These are phyloP conservation scores for Phylloscopus whistleri DNA, from an alignment of 2,113 vertebrate species.

Conservation along the genomic window DNA sequence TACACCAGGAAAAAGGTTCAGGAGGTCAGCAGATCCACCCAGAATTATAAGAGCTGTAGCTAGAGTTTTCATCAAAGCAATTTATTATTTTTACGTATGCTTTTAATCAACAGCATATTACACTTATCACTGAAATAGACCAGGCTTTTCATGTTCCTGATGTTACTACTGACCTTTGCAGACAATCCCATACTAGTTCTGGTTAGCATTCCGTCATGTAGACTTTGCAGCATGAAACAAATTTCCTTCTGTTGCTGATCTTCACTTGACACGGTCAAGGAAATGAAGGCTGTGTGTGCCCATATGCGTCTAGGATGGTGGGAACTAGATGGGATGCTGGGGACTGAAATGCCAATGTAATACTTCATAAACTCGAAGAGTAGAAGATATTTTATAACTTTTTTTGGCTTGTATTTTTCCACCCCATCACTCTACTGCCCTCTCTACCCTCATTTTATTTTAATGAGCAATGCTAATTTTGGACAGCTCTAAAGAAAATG, in stretches of 20 bases:
- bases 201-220: background rate
- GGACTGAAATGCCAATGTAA: background rate
- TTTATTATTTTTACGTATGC: background rate
- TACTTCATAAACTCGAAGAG: background rate
- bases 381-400: background rate
- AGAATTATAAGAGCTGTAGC: background rate
- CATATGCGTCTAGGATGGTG: background rate
- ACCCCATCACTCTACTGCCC: background rate
- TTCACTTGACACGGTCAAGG: background rate
- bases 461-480: slow-evolving; percentile 57
- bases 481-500: background rate
- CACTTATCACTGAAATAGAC: background rate
- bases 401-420: background rate
- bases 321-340: background rate
- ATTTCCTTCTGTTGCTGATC: background rate
- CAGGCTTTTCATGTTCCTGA: background rate
- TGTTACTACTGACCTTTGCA: background rate
- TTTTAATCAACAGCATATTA: background rate
- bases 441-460: slow-evolving; percentile 27
- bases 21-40: background rate
- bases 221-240: background rate
- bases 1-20: background rate
- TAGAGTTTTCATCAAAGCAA: background rate
- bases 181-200: background rate
- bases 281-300: background rate